Evolutionary conservation across 2,113 vertebrate genomes (phyloP).

Genomic region (Corythoichthys haematopterus): DNA sequence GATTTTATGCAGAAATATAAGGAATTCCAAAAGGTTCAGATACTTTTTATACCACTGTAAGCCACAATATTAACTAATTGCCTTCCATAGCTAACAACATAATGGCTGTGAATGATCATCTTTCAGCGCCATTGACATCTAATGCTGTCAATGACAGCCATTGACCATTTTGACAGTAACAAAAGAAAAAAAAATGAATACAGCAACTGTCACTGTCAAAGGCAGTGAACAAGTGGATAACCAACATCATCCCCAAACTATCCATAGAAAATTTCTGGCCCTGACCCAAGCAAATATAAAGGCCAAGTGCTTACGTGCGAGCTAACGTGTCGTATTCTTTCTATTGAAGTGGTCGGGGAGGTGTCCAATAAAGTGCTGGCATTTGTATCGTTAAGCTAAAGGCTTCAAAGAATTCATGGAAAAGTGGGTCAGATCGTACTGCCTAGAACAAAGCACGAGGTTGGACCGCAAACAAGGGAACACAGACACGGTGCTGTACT

Average conservation of each 20-base stretch:
- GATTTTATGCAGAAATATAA: too few relatives aligned
- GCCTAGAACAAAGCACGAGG: neutral
- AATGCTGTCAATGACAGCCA: too few relatives aligned
- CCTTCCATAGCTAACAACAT: too few relatives aligned
- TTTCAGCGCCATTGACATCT: too few relatives aligned
- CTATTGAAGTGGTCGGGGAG: neutral
- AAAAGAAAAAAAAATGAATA: too few relatives aligned
- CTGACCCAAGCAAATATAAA: neutral
- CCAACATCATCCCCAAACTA: neutral
- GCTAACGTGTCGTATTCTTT: neutral
- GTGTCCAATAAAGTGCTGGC: neutral
- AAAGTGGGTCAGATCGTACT: conserved; percentile 1
- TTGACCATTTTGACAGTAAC: too few relatives aligned
- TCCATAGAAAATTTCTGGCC: neutral
- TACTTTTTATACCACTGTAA: too few relatives aligned
- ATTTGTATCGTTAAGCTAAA: neutral
- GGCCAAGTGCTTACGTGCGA: neutral
- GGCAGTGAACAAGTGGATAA: neutral
- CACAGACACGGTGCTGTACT: neutral
- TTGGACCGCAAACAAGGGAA: neutral
- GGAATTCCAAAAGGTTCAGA: too few relatives aligned
- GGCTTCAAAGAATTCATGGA: neutral
- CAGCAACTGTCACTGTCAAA: too few relatives aligned
- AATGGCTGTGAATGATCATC: too few relatives aligned
- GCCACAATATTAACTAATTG: too few relatives aligned